These are phyloP conservation scores for Stramonita haemastoma DNA, from an alignment of 2,888 invertebrate genomes.

Conservation along the genomic window DNA sequence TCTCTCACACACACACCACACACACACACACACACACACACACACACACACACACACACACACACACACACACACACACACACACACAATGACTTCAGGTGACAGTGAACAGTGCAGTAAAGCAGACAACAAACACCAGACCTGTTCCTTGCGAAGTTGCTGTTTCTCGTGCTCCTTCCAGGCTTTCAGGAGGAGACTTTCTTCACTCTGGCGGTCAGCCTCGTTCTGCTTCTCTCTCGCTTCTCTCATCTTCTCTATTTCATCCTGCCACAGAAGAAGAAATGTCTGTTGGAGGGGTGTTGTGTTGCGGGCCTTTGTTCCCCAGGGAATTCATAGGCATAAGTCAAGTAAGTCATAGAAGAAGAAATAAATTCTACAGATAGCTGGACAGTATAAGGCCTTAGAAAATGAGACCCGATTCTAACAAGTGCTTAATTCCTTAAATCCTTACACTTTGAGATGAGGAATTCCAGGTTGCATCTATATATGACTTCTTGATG, in stretches of 20 bases:
- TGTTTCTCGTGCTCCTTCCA: slow-evolving; percentile 63
- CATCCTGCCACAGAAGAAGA: slow-evolving; percentile 57
- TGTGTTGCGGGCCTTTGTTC: too few relatives aligned
- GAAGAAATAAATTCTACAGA: too few relatives aligned
- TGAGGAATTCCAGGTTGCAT: too few relatives aligned
- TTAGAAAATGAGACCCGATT: too few relatives aligned
- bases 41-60: background rate
- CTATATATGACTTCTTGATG: too few relatives aligned
- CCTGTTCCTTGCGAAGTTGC: slow-evolving; percentile 29
- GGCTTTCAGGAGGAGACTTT: slow-evolving; percentile 64
- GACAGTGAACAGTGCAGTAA: background rate
- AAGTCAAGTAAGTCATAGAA: too few relatives aligned
- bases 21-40: background rate
- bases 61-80: slow-evolving; percentile 2
- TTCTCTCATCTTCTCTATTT: slow-evolving; percentile 57
- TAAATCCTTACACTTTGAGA: too few relatives aligned
- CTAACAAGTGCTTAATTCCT: too few relatives aligned
- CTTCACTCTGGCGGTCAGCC: slow-evolving; percentile 68
- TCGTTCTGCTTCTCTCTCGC: slow-evolving; percentile 62
- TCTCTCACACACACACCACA: background rate
- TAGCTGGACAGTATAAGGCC: too few relatives aligned
- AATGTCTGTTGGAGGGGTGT: too few relatives aligned
- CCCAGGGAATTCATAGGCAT: too few relatives aligned
- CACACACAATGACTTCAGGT: background rate
- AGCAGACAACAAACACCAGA: background rate